Evolutionary conservation across 2,888 invertebrate genomes (phyloP).

Genomic region (Archips crataeganus): DNA sequence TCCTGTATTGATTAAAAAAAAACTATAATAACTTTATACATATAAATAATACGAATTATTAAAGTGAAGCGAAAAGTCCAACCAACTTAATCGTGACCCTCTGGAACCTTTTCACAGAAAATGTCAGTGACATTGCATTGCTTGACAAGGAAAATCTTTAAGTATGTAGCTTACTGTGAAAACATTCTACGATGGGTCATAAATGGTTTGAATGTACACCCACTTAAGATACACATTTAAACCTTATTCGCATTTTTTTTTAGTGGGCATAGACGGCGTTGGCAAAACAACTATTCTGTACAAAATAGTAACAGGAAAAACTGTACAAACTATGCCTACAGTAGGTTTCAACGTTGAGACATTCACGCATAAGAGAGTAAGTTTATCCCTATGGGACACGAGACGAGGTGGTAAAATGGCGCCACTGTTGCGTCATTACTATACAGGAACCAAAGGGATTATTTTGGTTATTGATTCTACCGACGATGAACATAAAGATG

Average conservation of each 20-base stretch:
- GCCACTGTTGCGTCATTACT: conserved; percentile 5
- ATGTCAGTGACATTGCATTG: too few relatives aligned
- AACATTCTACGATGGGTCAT: too few relatives aligned
- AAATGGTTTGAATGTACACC: too few relatives aligned
- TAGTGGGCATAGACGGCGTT: conserved; percentile 9
- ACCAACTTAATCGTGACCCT: too few relatives aligned
- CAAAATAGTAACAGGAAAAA: conserved; percentile 8
- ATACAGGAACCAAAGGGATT: not conserved
- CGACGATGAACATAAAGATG: not conserved
- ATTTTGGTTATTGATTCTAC: conserved; percentile 16
- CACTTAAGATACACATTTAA: too few relatives aligned
- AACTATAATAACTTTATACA: too few relatives aligned
- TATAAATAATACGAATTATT: too few relatives aligned
- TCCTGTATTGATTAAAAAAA: too few relatives aligned
- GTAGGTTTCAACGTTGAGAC: conserved; percentile 16
- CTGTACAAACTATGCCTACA: conserved; percentile 3
- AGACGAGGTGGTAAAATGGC: conserved; percentile 8
- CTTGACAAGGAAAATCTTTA: too few relatives aligned
- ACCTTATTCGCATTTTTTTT: not conserved
- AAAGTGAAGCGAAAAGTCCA: too few relatives aligned
- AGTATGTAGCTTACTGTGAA: too few relatives aligned
- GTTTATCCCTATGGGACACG: conserved; percentile 11
- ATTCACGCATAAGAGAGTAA: not conserved
- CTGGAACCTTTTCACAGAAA: too few relatives aligned
- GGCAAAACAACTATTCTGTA: conserved; percentile 17